A percentile compares a stretch with the other conserved stretches of the same genome.
Evolutionary conservation across 2,888 invertebrate genomes (phyloP).

Genomic region (Agonum fuliginosum): DNA sequence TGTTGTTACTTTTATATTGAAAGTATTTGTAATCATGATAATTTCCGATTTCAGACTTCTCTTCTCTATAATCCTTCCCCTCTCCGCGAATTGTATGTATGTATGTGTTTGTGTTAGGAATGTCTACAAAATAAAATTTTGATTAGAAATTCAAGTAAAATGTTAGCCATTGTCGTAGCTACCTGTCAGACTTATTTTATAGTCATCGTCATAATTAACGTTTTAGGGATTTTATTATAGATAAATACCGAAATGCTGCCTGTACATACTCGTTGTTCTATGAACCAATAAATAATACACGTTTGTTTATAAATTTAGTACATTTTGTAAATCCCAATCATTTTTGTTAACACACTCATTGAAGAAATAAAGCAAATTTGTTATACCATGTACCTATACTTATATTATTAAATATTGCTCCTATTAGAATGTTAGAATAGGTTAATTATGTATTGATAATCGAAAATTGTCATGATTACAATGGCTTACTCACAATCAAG

Average conservation of each 20-base stretch:
- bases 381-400: too few relatives aligned
- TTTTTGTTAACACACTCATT: background rate
- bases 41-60: slow-evolving; percentile 13
- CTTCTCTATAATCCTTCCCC: background rate
- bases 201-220: slow-evolving; percentile 18
- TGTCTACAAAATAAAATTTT: slow-evolving; percentile 21
- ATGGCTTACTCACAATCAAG: background rate
- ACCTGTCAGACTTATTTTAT: slow-evolving; percentile 22
- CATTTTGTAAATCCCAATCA: background rate
- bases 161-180: background rate
- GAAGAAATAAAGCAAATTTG: background rate
- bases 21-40: slow-evolving; percentile 18
- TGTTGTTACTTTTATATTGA: slow-evolving; percentile 36
- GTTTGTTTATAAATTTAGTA: slow-evolving; percentile 28
- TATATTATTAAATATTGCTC: too few relatives aligned
- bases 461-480: slow-evolving; percentile 14
- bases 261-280: slow-evolving; percentile 36
- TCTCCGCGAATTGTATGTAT: slow-evolving; percentile 16
- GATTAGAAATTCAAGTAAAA: slow-evolving; percentile 7
- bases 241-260: slow-evolving; percentile 22
- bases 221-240: slow-evolving; percentile 23
- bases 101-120: slow-evolving; percentile 26
- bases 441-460: background rate
- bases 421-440: too few relatives aligned
- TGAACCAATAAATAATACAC: slow-evolving; percentile 42